Base-by-base conservation (phyloP, 2,888 invertebrate species). In the Eudemis profundana region DNA sequence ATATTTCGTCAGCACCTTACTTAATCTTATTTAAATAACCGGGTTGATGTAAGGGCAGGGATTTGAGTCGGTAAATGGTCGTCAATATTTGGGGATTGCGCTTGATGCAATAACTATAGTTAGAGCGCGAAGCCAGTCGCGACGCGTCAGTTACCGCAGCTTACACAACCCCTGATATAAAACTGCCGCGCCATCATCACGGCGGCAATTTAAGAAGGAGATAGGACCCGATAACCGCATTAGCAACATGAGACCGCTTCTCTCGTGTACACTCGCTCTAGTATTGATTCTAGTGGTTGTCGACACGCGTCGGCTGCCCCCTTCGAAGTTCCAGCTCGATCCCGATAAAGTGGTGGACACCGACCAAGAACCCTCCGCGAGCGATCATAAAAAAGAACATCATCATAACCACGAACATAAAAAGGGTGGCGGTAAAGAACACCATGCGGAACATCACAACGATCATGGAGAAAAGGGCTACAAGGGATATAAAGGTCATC, bases 401-500 rank as follows among this genome's bases (percentile, higher is more conserved):
- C 83, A 83, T 17, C 85, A 89, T 47, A 85, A 86, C 68, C 89
- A 93, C 67, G 92, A 93, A 49, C 92, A 89, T 79, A 93, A 94
- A 75, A 93, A 94, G 73, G 95, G 95, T 8, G 94, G 94, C 1
- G 95, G 95, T 0, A 94, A 94, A 69, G 95, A 95, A 70, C 93
- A 95, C 68, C 94, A 95, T 69, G 92, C 94, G 0, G 93, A 94
- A 68, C 94, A 95, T 72, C 93, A 94, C 72, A 86, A 93, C 64
- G 93, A 94, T 29, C 94, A 95, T 69, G 95, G 95, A 0, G 95
- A 95, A 68, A 94, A 96, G 75, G 95, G 94, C 0, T 94, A 95
- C 70, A 95, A 96, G 69, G 95, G 95, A 0, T 95, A 96, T 85
- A 94, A 95, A 76, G 93, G 94, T 10, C 93, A 94, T 68, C 95